A percentile compares a stretch with the other conserved stretches of the same genome.
Evolutionary conservation across 2,113 vertebrate species (phyloP).

Genomic region (Chaetorhynchus papuensis): DNA sequence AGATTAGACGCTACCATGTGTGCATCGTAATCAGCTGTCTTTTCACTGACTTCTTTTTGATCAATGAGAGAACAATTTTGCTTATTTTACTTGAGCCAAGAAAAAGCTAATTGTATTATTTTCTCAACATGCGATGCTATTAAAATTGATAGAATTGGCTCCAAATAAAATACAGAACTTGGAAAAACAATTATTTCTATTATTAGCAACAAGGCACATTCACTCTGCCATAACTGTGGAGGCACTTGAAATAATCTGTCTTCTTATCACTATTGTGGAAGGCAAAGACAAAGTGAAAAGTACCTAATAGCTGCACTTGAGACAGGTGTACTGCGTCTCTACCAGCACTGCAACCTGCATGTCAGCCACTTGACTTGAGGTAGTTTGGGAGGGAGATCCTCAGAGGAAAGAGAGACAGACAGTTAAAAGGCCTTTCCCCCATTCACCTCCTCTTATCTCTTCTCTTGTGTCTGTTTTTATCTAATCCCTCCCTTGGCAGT

Average conservation of each 20-base stretch:
- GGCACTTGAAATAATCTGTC: background rate
- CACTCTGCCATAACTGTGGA: background rate
- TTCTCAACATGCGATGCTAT: background rate
- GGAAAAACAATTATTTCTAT: background rate
- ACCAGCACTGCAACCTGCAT: background rate
- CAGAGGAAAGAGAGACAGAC: background rate
- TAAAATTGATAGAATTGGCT: background rate
- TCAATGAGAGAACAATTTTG: background rate
- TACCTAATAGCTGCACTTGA: background rate
- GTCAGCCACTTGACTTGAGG: background rate
- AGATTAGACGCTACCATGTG: background rate
- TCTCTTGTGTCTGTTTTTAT: background rate
- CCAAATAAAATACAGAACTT: background rate
- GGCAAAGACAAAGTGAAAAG: background rate
- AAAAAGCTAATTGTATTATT: background rate
- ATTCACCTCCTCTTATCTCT: background rate
- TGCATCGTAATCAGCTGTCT: background rate
- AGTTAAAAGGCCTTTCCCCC: background rate
- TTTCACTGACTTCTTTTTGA: constrained; percentile 10
- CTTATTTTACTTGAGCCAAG: background rate
- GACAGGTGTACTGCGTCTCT: background rate
- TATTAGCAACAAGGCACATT: background rate
- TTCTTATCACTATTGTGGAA: background rate
- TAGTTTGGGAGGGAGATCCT: background rate
- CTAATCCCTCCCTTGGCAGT: background rate